Evolutionary conservation across 2,113 vertebrate genomes (phyloP), one percentile per base, ranked within the genome.

Genomic region (Anguilla rostrata): DNA sequence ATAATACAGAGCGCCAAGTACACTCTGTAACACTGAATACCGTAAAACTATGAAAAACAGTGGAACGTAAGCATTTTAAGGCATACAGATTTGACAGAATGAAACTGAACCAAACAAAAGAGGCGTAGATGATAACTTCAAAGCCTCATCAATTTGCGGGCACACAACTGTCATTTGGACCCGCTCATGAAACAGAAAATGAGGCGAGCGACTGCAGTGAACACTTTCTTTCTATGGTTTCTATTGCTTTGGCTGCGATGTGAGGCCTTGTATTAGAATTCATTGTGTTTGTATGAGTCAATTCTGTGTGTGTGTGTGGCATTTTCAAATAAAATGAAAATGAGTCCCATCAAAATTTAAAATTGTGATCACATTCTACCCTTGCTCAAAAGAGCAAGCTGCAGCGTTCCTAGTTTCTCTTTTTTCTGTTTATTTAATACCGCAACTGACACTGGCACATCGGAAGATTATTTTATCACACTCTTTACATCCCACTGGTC

Each of bases 151-250:
- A 71, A 71, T 60, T 60, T 71, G 71, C 1, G 71, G 20, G 63
- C 22, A n/a, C 63, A 71, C 71, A 34, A 14, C 22, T 8, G 26
- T 11, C n/a, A 12, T 75, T 82, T 86, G 53, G 49, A 40, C 22
- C 80, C 43, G 5, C 78, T 87, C 78, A 86, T 85, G 81, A 85
- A 86, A 87, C 87, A 20, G 29, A 84, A 83, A 88, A 84, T 84
- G 40, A 39, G 39, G 16, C 14, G 5, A 80, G 18, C 7, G 39
- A 20, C 34, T 20, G 39, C n/a, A 20, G 39, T 80, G 39, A 14
- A 34, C 26, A 53, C 7, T 71, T 34, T 75, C n/a, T 20, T 3
- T 40, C 63, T 46, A 43, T 85, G 78, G 53, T 78, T 88, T 78
- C 57, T 82, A 79, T 84, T 81, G 34, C n/a, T 53, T 60, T 22